Evolutionary conservation across 2,888 invertebrate species (phyloP).

Genomic region (Gisinianus flammeolus): DNA sequence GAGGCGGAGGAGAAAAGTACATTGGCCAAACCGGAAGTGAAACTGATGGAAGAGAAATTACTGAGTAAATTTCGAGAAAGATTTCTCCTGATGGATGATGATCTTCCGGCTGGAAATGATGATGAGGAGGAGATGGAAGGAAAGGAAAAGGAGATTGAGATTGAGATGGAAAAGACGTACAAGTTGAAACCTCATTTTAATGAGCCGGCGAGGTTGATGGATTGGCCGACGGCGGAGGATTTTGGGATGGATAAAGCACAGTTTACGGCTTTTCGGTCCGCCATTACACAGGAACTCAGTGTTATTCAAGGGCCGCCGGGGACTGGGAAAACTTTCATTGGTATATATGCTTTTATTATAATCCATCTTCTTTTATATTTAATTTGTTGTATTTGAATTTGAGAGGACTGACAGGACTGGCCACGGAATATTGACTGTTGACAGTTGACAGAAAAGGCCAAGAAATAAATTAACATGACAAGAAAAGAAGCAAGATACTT

Average conservation of each 20-base stretch:
- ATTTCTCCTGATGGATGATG: too few relatives aligned
- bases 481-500: background rate
- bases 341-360: conserved; percentile 46
- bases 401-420: too few relatives aligned
- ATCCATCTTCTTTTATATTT: too few relatives aligned
- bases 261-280: conserved; percentile 60
- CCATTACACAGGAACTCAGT: conserved; percentile 61
- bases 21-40: too few relatives aligned
- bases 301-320: conserved; percentile 65
- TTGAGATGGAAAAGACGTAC: too few relatives aligned
- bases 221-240: conserved; percentile 58
- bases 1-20: background rate
- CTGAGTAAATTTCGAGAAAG: too few relatives aligned
- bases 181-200: background rate
- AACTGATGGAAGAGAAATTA: too few relatives aligned
- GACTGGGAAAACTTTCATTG: conserved; percentile 65
- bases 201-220: background rate
- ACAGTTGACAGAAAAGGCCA: too few relatives aligned
- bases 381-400: too few relatives aligned
- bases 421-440: too few relatives aligned
- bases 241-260: conserved; percentile 62
- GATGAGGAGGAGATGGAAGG: background rate
- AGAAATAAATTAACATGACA: too few relatives aligned
- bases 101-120: background rate
- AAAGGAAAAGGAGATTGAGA: background rate